Evolutionary conservation across 1,140 invertebrate species (phyloP).

Genomic region (Drosophila santomea): DNA sequence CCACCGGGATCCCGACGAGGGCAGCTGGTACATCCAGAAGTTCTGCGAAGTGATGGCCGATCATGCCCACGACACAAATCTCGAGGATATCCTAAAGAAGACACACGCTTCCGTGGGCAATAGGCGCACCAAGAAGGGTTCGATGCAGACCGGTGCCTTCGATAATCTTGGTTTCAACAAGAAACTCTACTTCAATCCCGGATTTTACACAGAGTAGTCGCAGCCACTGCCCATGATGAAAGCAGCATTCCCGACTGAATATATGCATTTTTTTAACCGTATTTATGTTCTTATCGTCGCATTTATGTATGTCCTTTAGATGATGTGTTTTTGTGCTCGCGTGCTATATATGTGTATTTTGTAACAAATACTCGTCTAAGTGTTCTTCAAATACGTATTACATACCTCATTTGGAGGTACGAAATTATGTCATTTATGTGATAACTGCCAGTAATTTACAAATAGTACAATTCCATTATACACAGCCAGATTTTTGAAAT

Average conservation of each 20-base stretch:
- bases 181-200: conserved; percentile 78
- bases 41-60: conserved; percentile 91
- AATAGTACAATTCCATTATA: neutral
- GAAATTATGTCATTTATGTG: conserved; percentile 14
- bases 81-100: conserved; percentile 88
- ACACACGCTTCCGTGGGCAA: conserved; percentile 84
- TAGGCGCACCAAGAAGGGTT: conserved; percentile 12
- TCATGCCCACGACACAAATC: conserved; percentile 87
- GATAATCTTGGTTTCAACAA: conserved; percentile 70
- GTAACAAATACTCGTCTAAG: conserved; percentile 23
- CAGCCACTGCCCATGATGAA: conserved; percentile 24
- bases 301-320: conserved; percentile 35
- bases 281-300: conserved; percentile 31
- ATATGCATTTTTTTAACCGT: conserved; percentile 51
- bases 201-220: conserved; percentile 36
- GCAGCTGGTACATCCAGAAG: conserved; percentile 91
- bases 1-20: conserved; percentile 87
- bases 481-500: conserved; percentile 8
- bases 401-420: conserved; percentile 11
- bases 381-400: conserved; percentile 6
- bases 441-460: neutral
- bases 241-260: conserved; percentile 59
- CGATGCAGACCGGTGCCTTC: conserved; percentile 61
- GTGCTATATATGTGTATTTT: conserved; percentile 35
- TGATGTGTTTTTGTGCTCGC: conserved; percentile 27